Conservation (phyloP, 2,888 invertebrate genomes). For the Ophion ventricosus region DNA sequence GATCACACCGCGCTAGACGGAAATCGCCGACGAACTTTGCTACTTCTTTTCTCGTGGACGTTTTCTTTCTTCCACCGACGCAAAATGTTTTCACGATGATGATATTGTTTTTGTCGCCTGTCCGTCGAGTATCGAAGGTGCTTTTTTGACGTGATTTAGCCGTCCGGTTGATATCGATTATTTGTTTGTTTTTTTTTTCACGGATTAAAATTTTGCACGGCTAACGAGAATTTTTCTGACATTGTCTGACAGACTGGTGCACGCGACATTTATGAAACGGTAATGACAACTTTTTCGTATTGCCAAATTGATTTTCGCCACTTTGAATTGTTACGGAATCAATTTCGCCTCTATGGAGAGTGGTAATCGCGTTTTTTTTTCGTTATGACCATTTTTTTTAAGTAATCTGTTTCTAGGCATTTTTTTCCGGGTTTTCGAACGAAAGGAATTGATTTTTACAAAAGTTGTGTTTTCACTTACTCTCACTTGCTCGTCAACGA, state of each 20-base stretch:
- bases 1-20: constrained; percentile 40
- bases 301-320: background rate
- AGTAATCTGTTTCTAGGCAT: background rate
- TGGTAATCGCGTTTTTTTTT: background rate
- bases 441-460: background rate
- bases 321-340: background rate
- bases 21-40: constrained; percentile 34
- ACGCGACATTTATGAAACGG: background rate
- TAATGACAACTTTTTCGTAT: background rate
- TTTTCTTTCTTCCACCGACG: constrained; percentile 11
- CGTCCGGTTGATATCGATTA: background rate
- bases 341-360: background rate
- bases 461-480: background rate
- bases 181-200: background rate
- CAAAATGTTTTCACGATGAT: constrained; percentile 7
- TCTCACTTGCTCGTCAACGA: background rate
- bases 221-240: background rate
- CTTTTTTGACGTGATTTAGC: background rate
- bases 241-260: background rate
- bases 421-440: background rate
- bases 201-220: too few relatives aligned
- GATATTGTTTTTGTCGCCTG: constrained; percentile 18
- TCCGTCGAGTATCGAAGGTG: background rate
- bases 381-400: background rate
- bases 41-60: constrained; percentile 37